These are phyloP conservation scores for Tylochromis polylepis DNA, from an alignment of 2,113 vertebrate species.

Conservation along the genomic window DNA sequence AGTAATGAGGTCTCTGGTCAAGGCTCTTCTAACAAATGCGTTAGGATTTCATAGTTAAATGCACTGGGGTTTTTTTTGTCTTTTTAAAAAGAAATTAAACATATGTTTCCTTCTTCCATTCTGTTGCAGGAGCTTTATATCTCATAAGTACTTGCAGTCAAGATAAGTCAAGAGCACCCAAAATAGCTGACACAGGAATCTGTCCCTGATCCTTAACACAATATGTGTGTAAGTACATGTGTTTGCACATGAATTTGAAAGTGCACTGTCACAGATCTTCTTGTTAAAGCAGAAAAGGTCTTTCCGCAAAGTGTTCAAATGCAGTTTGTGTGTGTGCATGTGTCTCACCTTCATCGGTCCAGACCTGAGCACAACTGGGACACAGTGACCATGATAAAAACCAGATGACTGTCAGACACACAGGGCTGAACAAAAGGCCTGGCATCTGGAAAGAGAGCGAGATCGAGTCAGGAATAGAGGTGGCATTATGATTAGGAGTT, in stretches of 20 bases:
- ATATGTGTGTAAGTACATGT: not conserved
- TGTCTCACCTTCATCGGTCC: constrained; percentile 58
- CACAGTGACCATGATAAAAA: constrained; percentile 58
- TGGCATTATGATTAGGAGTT: not conserved
- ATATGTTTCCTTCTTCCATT: not conserved
- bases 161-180: not conserved
- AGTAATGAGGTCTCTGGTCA: not conserved
- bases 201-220: not conserved
- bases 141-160: not conserved
- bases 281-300: not conserved
- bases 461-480: not conserved
- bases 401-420: constrained; percentile 68
- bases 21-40: not conserved
- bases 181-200: constrained; percentile 13
- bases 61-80: not conserved
- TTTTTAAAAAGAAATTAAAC: not conserved
- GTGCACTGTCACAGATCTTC: not conserved
- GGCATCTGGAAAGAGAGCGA: constrained; percentile 46
- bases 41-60: not conserved
- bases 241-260: not conserved
- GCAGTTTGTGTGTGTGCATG: not conserved
- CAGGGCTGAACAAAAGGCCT: constrained; percentile 60
- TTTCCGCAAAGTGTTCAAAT: not conserved
- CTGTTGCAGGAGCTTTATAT: not conserved
- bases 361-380: constrained; percentile 48